Evolutionary conservation across 2,888 invertebrate species (phyloP), one percentile per base, ranked within the genome.

Genomic region (Phoenoteleia sp.): DNA sequence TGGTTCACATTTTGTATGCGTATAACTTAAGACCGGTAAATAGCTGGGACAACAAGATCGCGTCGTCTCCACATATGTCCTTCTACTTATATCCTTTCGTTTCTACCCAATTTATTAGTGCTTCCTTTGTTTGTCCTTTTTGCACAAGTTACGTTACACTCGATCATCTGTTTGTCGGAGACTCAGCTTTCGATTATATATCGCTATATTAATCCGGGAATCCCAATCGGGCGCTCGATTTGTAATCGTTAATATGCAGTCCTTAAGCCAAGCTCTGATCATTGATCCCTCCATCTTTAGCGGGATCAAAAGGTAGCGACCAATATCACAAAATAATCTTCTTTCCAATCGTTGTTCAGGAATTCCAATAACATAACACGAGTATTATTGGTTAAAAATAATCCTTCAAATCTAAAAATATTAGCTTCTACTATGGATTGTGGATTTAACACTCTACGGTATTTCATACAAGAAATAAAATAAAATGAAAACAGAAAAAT

Each of bases 121-220:
- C 36, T 29, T 13, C 64, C 15, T 75, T 83, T 71, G 60, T 83
- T 69, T 71, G 60, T 83, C 64, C 74, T 75, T 84, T 84, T 85
- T 75, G 36, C 29, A 21, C 71, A 58, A 21, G 58, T 87, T 84
- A 74, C 42, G 64, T 83, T 83, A 60, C 64, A 58, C 69, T 75
- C 62, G 75, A 72, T 75, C 77, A 77, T 85, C 56, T 69, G 79
- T 82, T 84, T 77, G 75, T 69, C 85, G 84, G 88, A 89, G 91
- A 92, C 91, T 92, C 91, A 91, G 90, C 91, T 91, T 92, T 91
- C 90, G 90, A 92, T 93, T 91, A 93, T 93, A 92, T 91, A 93
- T 93, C 90, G 90, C 90, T 89, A 88, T 91, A 92, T 92, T 92
- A 92, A 93, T 92, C 91, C 90, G 86, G 87, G 89, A 91, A 91